Evolutionary conservation across 2,113 vertebrate species (phyloP).

Genomic region (Atractosteus spatula): DNA sequence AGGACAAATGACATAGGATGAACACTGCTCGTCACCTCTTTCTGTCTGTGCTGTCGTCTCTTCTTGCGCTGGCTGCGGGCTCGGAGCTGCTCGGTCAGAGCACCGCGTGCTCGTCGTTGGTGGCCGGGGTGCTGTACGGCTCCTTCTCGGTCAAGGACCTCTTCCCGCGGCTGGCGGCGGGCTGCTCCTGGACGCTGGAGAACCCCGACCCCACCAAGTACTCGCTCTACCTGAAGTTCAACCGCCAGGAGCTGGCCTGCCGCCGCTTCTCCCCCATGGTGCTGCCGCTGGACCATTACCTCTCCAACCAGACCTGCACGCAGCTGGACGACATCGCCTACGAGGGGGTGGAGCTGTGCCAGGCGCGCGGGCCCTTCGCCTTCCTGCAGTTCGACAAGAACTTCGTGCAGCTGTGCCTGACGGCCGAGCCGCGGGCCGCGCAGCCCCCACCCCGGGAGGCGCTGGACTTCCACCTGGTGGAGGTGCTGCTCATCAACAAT

Average conservation of each 20-base stretch:
- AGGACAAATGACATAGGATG: conserved; percentile 99
- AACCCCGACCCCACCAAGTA: conserved; percentile 98
- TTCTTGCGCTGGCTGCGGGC: conserved; percentile 80
- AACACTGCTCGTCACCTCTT: conserved; percentile 98
- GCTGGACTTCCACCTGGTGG: conserved; percentile 86
- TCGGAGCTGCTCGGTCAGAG: conserved; percentile 82
- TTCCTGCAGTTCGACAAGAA: conserved; percentile 98
- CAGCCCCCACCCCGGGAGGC: conserved; percentile 70
- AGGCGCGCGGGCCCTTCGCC: conserved; percentile 71
- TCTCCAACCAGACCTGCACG: conserved; percentile 91
- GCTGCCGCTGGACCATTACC: conserved; percentile 91
- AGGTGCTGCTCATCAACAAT: conserved; percentile 95
- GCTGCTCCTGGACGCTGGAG: conserved; percentile 98
- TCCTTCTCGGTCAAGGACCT: conserved; percentile 98
- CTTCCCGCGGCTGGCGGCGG: conserved; percentile 83
- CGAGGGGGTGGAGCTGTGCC: conserved; percentile 80
- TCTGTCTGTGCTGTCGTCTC: conserved; percentile 96
- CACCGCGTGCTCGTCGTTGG: conserved; percentile 87
- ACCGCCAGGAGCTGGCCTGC: conserved; percentile 85
- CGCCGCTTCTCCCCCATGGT: conserved; percentile 86
- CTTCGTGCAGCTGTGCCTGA: conserved; percentile 91
- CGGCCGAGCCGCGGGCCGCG: conserved; percentile 61
- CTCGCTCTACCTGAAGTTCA: conserved; percentile 94
- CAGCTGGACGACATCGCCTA: conserved; percentile 59
- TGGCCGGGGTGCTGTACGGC: conserved; percentile 94